phyloP scores from a whole-genome alignment of 2,113 vertebrate species.

The Sinocyclocheilus maitianheensis region DNA sequence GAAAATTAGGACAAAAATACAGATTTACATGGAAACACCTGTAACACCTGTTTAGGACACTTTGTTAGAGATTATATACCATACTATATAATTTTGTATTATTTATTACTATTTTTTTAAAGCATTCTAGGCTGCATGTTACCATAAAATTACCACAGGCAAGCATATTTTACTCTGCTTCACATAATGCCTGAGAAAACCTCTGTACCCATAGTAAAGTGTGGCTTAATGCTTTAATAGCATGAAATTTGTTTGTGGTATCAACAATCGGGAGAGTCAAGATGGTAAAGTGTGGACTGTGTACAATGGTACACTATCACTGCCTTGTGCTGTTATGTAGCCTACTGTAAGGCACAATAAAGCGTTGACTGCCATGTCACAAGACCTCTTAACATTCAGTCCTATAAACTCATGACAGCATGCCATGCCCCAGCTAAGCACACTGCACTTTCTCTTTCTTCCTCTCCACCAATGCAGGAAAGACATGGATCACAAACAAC shows the following conservation, averaged over 20 bases:
- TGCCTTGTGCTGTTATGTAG: constrained; percentile 19
- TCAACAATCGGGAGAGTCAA: background rate
- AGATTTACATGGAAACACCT: too few relatives aligned
- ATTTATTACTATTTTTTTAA: background rate
- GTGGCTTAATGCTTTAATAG: background rate
- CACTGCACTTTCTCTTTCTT: background rate
- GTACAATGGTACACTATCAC: constrained; percentile 36
- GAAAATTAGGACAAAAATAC: too few relatives aligned
- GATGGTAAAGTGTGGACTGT: background rate
- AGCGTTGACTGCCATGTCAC: constrained; percentile 57
- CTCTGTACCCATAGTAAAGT: background rate
- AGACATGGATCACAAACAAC: constrained; percentile 29
- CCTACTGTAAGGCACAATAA: constrained; percentile 43
- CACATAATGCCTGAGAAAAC: background rate
- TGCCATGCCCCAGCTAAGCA: constrained; percentile 19
- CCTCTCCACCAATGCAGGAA: constrained; percentile 40
- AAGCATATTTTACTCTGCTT: background rate
- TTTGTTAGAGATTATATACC: too few relatives aligned
- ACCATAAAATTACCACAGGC: background rate
- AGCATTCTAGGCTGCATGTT: background rate
- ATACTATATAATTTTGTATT: background rate
- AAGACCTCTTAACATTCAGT: constrained; percentile 50
- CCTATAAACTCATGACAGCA: constrained; percentile 70
- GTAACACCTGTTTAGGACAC: too few relatives aligned
- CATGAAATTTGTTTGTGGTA: background rate